Percentiles rank a stretch among this genome's conserved stretches.
phyloP scores from a whole-genome alignment of 2,113 vertebrate genomes.

The Rhegmatorhina hoffmannsi region DNA sequence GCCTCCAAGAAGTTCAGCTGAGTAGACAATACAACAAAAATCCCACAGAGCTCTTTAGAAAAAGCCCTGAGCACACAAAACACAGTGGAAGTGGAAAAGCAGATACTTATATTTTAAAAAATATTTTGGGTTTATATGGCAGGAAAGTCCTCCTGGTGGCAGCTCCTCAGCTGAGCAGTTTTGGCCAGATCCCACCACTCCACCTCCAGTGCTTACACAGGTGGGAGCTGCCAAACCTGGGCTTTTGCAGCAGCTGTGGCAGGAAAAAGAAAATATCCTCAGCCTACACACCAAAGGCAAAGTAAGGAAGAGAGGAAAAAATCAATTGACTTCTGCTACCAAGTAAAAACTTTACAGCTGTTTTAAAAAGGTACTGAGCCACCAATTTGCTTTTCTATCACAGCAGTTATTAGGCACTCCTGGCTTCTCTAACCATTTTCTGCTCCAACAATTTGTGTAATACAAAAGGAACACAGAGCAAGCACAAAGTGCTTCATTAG shows the following conservation, averaged over 20 bases:
- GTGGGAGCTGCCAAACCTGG: slow-evolving; percentile 55
- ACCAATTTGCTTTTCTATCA: slow-evolving; percentile 67
- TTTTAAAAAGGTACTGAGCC: slow-evolving; percentile 62
- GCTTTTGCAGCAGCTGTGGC: slow-evolving; percentile 43
- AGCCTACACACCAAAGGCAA: slow-evolving; percentile 26
- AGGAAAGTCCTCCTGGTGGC: neutral
- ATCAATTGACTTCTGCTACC: slow-evolving; percentile 68
- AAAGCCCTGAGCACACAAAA: neutral
- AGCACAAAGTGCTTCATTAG: slow-evolving; percentile 11
- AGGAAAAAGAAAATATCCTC: neutral
- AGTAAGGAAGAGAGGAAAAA: slow-evolving; percentile 58
- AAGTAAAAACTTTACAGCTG: slow-evolving; percentile 67
- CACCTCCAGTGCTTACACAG: slow-evolving; percentile 64
- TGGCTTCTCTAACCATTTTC: slow-evolving; percentile 41
- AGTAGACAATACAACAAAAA: neutral
- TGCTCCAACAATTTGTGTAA: slow-evolving; percentile 21
- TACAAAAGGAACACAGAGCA: neutral
- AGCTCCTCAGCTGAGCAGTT: slow-evolving; percentile 1
- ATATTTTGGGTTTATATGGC: neutral
- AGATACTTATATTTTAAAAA: neutral
- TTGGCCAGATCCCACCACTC: slow-evolving; percentile 38
- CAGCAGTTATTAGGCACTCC: slow-evolving; percentile 49
- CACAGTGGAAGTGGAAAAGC: neutral
- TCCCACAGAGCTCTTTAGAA: neutral
- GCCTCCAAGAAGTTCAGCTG: neutral